Percentiles rank a stretch among this genome's conserved stretches.
Evolutionary conservation across 2,113 vertebrate species (phyloP).

Genomic region (Chloroceryle aenea): DNA sequence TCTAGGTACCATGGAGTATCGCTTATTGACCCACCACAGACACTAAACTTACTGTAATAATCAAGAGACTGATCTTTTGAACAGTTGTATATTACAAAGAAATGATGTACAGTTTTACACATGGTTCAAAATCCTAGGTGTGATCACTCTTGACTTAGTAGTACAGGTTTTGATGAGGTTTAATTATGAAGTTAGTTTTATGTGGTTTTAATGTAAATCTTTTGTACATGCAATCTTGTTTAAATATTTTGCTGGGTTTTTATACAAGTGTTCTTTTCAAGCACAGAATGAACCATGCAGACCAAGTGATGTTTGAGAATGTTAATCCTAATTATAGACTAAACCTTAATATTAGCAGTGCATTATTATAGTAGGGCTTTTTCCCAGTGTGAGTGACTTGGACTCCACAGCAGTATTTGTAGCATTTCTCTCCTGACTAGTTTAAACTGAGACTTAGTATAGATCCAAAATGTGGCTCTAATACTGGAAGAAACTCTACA

Average conservation of each 20-base stretch:
- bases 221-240: constrained; percentile 79
- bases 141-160: constrained; percentile 29
- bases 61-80: constrained; percentile 65
- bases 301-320: constrained; percentile 11
- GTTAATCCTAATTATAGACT: background rate
- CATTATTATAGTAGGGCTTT: background rate
- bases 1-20: constrained; percentile 90
- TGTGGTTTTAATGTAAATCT: constrained; percentile 83
- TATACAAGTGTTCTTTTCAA: constrained; percentile 57
- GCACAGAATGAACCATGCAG: constrained; percentile 63
- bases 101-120: constrained; percentile 79
- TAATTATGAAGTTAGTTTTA: constrained; percentile 73
- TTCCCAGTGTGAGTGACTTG: background rate
- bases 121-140: constrained; percentile 45
- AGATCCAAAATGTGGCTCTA: background rate
- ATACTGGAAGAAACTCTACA: background rate
- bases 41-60: constrained; percentile 71
- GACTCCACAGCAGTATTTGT: constrained; percentile 2
- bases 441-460: background rate
- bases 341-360: background rate
- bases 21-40: constrained; percentile 84
- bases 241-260: constrained; percentile 67
- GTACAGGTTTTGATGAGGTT: constrained; percentile 21
- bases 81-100: constrained; percentile 59
- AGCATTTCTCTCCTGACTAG: constrained; percentile 13